These are phyloP conservation scores for Erinaceus europaeus DNA, from an alignment of 2,113 vertebrate species.

Conservation along the genomic window DNA sequence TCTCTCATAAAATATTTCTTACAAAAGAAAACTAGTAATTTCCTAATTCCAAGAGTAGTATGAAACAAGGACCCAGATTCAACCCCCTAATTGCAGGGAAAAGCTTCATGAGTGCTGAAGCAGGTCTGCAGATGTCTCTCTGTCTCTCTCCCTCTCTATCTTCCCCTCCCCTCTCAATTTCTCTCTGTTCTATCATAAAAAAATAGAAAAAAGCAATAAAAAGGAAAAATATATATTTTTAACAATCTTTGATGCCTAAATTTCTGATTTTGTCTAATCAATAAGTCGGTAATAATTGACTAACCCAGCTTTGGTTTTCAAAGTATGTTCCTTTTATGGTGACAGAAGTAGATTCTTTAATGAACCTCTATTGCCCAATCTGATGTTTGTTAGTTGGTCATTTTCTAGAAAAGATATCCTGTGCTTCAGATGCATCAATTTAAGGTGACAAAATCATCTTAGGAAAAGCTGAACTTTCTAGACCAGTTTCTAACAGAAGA, in stretches of 20 bases:
- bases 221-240: background rate
- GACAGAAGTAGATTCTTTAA: background rate
- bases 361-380: background rate
- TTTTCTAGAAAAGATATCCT: background rate
- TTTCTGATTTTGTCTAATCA: background rate
- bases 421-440: background rate
- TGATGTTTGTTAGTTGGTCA: background rate
- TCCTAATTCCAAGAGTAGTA: background rate
- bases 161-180: background rate
- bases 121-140: too few relatives aligned
- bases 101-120: too few relatives aligned
- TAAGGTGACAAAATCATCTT: background rate
- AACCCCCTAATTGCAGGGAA: too few relatives aligned
- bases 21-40: background rate
- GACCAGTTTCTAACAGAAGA: background rate
- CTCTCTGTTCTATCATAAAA: too few relatives aligned
- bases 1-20: too few relatives aligned
- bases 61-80: too few relatives aligned
- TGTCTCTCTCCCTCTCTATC: background rate
- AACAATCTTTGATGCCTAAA: background rate
- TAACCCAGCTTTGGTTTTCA: background rate
- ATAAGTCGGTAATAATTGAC: background rate
- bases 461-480: background rate
- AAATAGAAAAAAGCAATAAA: too few relatives aligned
- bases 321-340: background rate